Base-by-base conservation (phyloP, 2,797 vertebrate genomes). In the Staurois parvus region DNA sequence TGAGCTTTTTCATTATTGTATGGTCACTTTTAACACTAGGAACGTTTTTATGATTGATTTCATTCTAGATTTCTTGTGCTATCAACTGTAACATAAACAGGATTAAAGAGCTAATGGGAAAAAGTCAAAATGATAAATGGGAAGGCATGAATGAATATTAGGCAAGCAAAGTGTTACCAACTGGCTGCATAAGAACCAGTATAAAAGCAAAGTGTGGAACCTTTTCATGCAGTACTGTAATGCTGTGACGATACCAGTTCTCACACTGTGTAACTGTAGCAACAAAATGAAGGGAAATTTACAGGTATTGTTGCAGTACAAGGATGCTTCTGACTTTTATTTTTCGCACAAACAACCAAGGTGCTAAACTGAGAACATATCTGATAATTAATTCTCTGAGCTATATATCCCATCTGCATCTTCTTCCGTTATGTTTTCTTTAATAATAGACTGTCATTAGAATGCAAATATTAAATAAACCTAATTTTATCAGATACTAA, bases 381-480 rank as follows among this genome's bases (percentile, higher is more conserved):
- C 42, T 67, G 37, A 42, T 68, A 69, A 79, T 68, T 5, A 24
- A 64, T 1, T 26, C 12, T 52, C 29, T 72, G n/a, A 56, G 2
- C 29, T 52, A 34, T 29, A 79, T 64, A 69, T 52, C 45, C 70
- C 26, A 34, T 52, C 42, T 67, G 9, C 64, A 30, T 70, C 66
- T 79, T 37, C 62, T 48, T 48, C 21, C 4, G 13, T 52, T 21
- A 19, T 56, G 37, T 69, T 69, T 24, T 59, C 45, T 72, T 72
- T n/a, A 2, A 42, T 29, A 56, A 24, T 42, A 59, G 21, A 80
- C 67, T 26, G 24, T 59, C 66, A 70, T 72, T 80, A 80, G 78
- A 52, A 80, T 80, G 78, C 78, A 80, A 80, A 80, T 70, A 68
- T 52, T 19, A 19, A 42, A 80, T 72, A 12, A 72, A 15, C 67